Evolutionary conservation across 2,888 invertebrate species (phyloP).

Genomic region (Eupithecia inturbata): DNA sequence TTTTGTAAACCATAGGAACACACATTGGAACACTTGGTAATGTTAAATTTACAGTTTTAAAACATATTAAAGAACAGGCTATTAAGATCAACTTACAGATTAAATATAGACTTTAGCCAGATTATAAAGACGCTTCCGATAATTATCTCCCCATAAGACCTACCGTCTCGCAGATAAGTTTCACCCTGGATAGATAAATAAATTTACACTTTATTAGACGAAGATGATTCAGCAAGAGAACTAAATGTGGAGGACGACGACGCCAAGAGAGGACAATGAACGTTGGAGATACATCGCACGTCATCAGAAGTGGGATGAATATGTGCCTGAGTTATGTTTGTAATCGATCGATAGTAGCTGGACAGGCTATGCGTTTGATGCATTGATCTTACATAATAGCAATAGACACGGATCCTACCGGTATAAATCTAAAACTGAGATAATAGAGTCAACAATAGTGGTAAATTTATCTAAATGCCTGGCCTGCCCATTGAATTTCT

Average conservation of each 20-base stretch:
- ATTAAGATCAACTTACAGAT: too few species aligned
- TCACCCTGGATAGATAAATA: conserved; percentile 58
- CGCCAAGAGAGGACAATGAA: conserved; percentile 40
- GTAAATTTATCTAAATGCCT: neutral
- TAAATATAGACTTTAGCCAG: too few species aligned
- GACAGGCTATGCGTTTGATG: neutral
- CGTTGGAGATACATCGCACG: conserved; percentile 19
- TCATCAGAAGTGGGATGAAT: conserved; percentile 19
- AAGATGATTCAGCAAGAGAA: conserved; percentile 67
- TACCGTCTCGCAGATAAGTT: conserved; percentile 24
- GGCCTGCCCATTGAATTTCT: neutral
- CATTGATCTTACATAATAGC: neutral
- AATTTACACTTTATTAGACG: conserved; percentile 72
- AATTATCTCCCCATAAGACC: neutral
- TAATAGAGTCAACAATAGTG: neutral
- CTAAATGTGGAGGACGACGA: conserved; percentile 46
- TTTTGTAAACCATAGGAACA: too few species aligned
- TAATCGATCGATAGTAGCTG: neutral
- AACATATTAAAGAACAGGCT: too few species aligned
- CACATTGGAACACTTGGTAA: too few species aligned
- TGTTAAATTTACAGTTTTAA: too few species aligned
- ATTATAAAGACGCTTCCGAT: too few species aligned
- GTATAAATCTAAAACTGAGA: neutral
- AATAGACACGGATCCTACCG: neutral
- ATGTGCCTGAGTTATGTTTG: conserved; percentile 11